Conservation (phyloP, 2,797 vertebrate genomes). For the Tauraco hartlaubi region DNA sequence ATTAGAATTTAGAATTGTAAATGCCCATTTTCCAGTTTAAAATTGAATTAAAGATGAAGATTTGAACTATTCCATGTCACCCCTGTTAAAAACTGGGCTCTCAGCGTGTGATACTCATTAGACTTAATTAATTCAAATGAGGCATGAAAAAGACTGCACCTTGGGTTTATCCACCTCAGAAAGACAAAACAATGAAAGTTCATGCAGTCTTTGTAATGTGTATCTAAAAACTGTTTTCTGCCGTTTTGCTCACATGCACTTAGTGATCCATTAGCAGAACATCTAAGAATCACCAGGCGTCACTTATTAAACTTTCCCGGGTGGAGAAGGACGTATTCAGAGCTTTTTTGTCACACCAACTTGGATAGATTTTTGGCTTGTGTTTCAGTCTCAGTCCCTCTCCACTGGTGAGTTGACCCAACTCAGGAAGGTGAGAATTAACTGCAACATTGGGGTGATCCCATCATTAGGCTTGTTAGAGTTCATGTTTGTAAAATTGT, state of each 20-base stretch:
- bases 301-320: not conserved
- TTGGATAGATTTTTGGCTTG: not conserved
- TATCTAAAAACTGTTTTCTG: not conserved
- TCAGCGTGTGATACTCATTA: not conserved
- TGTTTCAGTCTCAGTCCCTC: not conserved
- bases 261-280: not conserved
- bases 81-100: not conserved
- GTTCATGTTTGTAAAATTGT: not conserved
- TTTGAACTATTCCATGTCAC: not conserved
- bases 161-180: not conserved
- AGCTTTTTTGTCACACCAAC: not conserved
- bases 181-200: not conserved
- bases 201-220: not conserved
- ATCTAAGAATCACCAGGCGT: not conserved
- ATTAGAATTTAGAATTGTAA: not conserved
- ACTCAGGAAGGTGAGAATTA: not conserved
- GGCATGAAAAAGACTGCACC: not conserved
- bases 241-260: not conserved
- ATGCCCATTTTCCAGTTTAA: not conserved
- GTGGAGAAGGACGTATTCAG: not conserved
- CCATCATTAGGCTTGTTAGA: not conserved
- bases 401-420: not conserved
- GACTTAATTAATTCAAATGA: constrained; percentile 34
- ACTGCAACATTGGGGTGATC: not conserved
- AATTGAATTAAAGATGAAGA: not conserved